Evolutionary conservation across 2,113 vertebrate species (phyloP).

Genomic region (Melanerpes formicivorus): DNA sequence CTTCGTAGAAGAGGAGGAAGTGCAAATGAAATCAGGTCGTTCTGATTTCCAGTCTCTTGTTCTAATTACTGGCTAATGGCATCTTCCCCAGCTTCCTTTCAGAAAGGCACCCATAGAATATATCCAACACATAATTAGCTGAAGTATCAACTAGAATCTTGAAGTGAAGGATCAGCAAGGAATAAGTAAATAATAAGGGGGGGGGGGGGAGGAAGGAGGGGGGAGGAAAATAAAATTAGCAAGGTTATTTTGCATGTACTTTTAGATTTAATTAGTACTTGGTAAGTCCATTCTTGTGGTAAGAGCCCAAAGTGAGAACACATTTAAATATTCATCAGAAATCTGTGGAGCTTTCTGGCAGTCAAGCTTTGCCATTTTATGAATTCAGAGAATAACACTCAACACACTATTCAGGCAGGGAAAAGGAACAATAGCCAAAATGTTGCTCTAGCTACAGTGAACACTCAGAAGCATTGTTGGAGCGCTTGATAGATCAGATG

Average conservation of each 20-base stretch:
- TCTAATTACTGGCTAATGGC: background rate
- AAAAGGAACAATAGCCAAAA: slow-evolving; percentile 14
- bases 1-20: background rate
- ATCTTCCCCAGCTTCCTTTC: background rate
- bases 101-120: background rate
- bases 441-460: background rate
- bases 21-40: background rate
- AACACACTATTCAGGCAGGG: background rate
- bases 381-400: background rate
- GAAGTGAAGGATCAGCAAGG: background rate
- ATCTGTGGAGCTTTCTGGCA: background rate
- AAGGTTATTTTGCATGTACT: background rate
- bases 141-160: background rate
- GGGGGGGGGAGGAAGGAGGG: no score
- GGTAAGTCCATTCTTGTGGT: background rate
- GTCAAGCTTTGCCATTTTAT: background rate
- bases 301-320: background rate
- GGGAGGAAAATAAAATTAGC: background rate
- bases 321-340: slow-evolving; percentile 17
- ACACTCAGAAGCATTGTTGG: background rate
- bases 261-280: background rate
- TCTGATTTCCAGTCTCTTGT: background rate
- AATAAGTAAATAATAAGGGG: background rate
- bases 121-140: background rate
- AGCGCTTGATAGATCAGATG: background rate